Evolutionary conservation across 2,797 vertebrate genomes (phyloP).

Genomic region (Lithobates pipiens): DNA sequence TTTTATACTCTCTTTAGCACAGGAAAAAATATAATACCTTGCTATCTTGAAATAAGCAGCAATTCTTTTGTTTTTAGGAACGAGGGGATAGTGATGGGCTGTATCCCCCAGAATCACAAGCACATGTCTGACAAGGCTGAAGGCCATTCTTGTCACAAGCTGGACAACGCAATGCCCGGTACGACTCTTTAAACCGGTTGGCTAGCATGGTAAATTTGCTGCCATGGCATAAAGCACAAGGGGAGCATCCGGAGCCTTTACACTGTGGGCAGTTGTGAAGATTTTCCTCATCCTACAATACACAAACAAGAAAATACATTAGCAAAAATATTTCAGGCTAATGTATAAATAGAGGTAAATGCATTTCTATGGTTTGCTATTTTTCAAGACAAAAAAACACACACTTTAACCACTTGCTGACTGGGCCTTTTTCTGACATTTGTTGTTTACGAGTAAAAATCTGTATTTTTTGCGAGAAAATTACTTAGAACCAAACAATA

Average conservation of each 20-base stretch:
- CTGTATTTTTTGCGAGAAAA: no score
- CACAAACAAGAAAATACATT: conserved; percentile 32
- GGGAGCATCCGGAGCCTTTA: conserved; percentile 87
- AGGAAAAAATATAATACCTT: no score
- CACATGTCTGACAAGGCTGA: conserved; percentile 88
- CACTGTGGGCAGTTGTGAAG: conserved; percentile 82
- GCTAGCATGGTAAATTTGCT: conserved; percentile 98
- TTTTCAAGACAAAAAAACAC: no score
- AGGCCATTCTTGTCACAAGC: conserved; percentile 90
- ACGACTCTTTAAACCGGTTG: conserved; percentile 96
- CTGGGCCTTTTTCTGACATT: no score
- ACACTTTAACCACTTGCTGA: no score
- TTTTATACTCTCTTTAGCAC: no score
- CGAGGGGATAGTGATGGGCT: conserved; percentile 16
- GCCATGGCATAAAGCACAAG: conserved; percentile 94
- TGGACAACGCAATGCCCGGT: conserved; percentile 89
- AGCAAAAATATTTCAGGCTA: no score
- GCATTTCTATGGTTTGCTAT: no score
- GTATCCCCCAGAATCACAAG: conserved; percentile 71
- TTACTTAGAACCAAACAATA: no score
- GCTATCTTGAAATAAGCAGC: no score
- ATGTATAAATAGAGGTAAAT: no score
- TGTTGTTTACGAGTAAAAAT: no score
- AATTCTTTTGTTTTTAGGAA: neutral
- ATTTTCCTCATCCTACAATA: conserved; percentile 67